These are phyloP conservation scores for human (Homo sapiens) DNA, from an alignment of 2,113 vertebrate genomes.

Conservation along the genomic window DNA sequence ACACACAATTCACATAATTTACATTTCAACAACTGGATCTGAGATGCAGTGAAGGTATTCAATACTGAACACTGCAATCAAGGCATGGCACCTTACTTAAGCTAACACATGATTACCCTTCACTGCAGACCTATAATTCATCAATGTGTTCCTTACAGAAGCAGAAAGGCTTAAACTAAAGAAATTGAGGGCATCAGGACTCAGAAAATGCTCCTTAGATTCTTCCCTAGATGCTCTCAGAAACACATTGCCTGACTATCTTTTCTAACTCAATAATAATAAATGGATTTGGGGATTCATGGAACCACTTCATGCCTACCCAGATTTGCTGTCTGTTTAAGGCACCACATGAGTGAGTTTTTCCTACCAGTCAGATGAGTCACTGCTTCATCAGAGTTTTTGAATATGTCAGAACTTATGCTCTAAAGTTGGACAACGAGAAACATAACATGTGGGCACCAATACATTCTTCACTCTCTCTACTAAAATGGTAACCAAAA, in stretches of 20 bases:
- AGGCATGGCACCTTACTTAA: conserved; percentile 46
- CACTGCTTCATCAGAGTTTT: background rate
- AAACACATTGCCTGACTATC: background rate
- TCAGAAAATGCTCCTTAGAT: background rate
- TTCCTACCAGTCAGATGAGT: background rate
- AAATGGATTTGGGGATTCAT: background rate
- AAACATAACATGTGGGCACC: background rate
- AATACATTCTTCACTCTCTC: background rate
- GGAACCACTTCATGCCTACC: background rate
- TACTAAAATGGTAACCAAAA: background rate
- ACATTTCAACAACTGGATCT: conserved; percentile 13
- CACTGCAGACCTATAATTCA: conserved; percentile 65
- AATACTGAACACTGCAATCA: conserved; percentile 58
- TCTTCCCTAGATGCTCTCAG: background rate
- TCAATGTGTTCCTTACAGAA: conserved; percentile 63
- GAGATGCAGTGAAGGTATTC: conserved; percentile 40
- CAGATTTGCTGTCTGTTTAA: background rate
- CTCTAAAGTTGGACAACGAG: background rate
- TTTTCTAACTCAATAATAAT: background rate
- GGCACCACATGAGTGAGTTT: background rate
- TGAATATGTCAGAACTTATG: background rate
- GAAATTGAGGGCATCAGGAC: background rate
- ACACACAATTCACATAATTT: conserved; percentile 59
- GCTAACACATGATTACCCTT: conserved; percentile 68
- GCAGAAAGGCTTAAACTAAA: conserved; percentile 45